Percentiles rank a stretch among this genome's conserved stretches.
Evolutionary conservation across 2,888 invertebrate species (phyloP).

Genomic region (Thymelicus acteon): DNA sequence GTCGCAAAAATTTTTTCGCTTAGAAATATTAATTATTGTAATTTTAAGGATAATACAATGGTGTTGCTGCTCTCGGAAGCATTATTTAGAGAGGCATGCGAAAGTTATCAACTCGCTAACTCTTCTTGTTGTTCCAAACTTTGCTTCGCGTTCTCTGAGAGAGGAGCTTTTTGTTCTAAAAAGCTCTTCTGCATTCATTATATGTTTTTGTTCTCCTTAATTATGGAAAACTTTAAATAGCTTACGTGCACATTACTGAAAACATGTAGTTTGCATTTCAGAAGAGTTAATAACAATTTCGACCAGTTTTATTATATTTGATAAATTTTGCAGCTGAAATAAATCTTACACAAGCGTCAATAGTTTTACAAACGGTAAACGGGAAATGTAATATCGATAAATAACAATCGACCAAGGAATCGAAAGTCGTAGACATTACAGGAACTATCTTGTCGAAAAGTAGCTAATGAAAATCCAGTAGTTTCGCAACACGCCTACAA

Average conservation of each 20-base stretch:
- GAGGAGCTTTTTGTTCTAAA: constrained; percentile 27
- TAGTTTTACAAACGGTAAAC: constrained; percentile 7
- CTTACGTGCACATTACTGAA: background rate
- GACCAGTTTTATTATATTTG: background rate
- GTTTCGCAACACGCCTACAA: constrained; percentile 42
- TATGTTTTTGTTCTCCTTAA: constrained; percentile 19
- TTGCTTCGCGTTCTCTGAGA: constrained; percentile 10
- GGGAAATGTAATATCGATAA: constrained; percentile 27
- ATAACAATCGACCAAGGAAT: constrained; percentile 32
- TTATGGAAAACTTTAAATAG: constrained; percentile 12
- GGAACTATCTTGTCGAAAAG: constrained; percentile 34
- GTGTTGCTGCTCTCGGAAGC: background rate
- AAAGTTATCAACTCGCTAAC: constrained; percentile 34
- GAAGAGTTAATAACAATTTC: background rate
- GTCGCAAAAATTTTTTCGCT: too few species aligned
- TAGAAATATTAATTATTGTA: background rate
- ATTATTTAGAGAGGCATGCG: constrained; percentile 28
- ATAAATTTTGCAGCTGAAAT: background rate
- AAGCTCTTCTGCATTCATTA: constrained; percentile 25
- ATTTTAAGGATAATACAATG: background rate
- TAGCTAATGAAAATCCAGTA: constrained; percentile 42
- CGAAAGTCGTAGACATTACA: constrained; percentile 30
- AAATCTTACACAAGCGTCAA: constrained; percentile 5
- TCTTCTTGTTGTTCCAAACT: constrained; percentile 33
- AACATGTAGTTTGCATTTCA: background rate